phyloP scores from a whole-genome alignment of 2,888 invertebrate genomes.

The Phaonia tiefii region DNA sequence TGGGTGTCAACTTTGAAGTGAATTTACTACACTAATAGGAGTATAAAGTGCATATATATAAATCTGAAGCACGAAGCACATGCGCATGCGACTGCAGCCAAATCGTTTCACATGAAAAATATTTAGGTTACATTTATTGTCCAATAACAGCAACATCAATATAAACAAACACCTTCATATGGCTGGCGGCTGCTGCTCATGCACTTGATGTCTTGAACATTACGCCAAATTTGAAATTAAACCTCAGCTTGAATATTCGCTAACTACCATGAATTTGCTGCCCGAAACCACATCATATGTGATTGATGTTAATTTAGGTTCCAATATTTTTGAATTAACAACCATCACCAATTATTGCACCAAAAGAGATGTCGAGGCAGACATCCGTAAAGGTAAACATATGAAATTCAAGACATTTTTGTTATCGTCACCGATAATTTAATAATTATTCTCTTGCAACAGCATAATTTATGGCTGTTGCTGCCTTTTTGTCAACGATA shows the following conservation, averaged over 20 bases:
- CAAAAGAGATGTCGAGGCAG: too few species aligned
- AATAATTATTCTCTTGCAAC: conserved; percentile 7
- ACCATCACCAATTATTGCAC: background rate
- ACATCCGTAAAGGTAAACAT: background rate
- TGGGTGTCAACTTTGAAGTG: conserved; percentile 61
- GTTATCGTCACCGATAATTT: conserved; percentile 8
- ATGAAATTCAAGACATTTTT: conserved; percentile 25
- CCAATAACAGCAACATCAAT: background rate
- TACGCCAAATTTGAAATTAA: conserved; percentile 18
- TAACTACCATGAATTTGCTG: conserved; percentile 22
- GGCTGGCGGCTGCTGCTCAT: background rate
- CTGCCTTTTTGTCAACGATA: too few species aligned
- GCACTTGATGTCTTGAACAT: conserved; percentile 26
- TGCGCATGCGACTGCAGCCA: too few species aligned
- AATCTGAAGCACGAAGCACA: conserved; percentile 51
- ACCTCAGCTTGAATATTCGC: background rate
- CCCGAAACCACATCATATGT: conserved; percentile 6
- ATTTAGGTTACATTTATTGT: conserved; percentile 59
- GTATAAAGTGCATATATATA: background rate
- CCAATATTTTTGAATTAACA: conserved; percentile 7
- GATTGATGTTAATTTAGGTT: conserved; percentile 39
- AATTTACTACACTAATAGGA: conserved; percentile 1
- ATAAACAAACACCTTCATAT: background rate
- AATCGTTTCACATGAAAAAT: conserved; percentile 36
- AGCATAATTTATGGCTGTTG: too few species aligned